phyloP scores from a whole-genome alignment of 2,113 vertebrate genomes.

The Xyliphius kryptos region DNA sequence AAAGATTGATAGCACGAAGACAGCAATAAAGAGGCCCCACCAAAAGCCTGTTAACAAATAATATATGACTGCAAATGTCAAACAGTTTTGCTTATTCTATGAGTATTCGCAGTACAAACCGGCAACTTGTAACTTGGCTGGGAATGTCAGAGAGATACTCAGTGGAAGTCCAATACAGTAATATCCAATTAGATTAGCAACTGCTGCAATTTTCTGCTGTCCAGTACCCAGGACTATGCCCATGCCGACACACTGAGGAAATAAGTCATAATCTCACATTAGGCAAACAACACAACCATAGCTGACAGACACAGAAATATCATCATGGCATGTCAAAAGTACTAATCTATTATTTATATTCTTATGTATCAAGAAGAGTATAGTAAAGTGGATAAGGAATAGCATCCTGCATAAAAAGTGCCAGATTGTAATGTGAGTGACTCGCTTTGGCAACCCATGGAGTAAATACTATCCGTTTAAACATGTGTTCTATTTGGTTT shows the following conservation, averaged over 20 bases:
- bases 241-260: slow-evolving; percentile 61
- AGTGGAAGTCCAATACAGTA: slow-evolving; percentile 72
- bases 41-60: slow-evolving; percentile 71
- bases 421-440: too few relatives aligned
- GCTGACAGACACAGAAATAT: not conserved
- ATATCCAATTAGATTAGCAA: slow-evolving; percentile 68
- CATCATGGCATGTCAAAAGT: too few relatives aligned
- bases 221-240: slow-evolving; percentile 76
- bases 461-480: too few relatives aligned
- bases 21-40: slow-evolving; percentile 72
- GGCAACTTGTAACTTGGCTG: slow-evolving; percentile 63
- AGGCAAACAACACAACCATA: not conserved
- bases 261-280: not conserved
- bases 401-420: too few relatives aligned
- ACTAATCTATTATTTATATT: too few relatives aligned
- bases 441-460: too few relatives aligned
- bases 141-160: slow-evolving; percentile 67
- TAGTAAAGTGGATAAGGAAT: too few relatives aligned
- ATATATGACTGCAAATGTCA: too few relatives aligned
- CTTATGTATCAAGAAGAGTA: too few relatives aligned
- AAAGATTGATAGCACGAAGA: slow-evolving; percentile 63
- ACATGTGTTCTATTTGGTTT: too few relatives aligned
- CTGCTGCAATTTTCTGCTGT: slow-evolving; percentile 79
- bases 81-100: too few relatives aligned
- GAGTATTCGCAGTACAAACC: slow-evolving; percentile 66